Percentiles rank a stretch among this genome's conserved stretches.
phyloP scores from a whole-genome alignment of 23 tunicate genomes.

The Trididemnum nubilum region DNA sequence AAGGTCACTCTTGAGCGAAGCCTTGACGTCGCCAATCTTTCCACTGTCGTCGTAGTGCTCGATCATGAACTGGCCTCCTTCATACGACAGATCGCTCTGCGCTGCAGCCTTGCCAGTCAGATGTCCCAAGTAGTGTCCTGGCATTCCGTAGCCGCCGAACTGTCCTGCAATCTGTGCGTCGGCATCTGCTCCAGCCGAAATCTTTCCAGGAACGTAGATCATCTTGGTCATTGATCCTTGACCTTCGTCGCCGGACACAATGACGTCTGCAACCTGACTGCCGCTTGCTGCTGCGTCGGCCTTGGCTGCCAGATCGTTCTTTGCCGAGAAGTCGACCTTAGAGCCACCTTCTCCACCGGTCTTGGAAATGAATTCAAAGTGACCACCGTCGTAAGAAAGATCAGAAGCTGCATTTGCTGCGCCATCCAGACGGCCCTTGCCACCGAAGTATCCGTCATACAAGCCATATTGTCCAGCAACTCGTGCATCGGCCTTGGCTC shows the following conservation, averaged over 20 bases:
- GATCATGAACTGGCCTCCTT: not conserved
- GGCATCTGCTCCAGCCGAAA: slow-evolving; percentile 4
- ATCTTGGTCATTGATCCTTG: not conserved
- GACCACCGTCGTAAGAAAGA: not conserved
- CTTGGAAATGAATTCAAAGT: slow-evolving; percentile 20
- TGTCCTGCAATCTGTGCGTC: slow-evolving; percentile 4
- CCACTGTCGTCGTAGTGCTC: slow-evolving; percentile 7
- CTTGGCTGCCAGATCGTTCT: slow-evolving; percentile 8
- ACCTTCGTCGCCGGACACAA: not conserved
- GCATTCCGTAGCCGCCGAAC: slow-evolving; percentile 5
- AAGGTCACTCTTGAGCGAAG: slow-evolving; percentile 5
- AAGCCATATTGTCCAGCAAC: slow-evolving; percentile 5
- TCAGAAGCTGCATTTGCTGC: not conserved
- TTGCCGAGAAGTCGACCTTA: not conserved
- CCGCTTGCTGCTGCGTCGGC: slow-evolving; percentile 22
- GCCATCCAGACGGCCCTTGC: slow-evolving; percentile 8
- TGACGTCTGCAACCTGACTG: slow-evolving; percentile 12
- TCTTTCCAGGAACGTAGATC: slow-evolving; percentile 14
- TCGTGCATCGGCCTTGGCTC: not conserved
- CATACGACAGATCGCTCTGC: slow-evolving; percentile 10
- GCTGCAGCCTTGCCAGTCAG: slow-evolving; percentile 10
- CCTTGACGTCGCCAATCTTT: not conserved
- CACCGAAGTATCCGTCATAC: slow-evolving; percentile 6
- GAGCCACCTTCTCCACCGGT: slow-evolving; percentile 3
- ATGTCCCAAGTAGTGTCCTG: not conserved